Evolutionary conservation across 2,113 vertebrate species (phyloP).

Genomic region (Plestiodon gilberti): DNA sequence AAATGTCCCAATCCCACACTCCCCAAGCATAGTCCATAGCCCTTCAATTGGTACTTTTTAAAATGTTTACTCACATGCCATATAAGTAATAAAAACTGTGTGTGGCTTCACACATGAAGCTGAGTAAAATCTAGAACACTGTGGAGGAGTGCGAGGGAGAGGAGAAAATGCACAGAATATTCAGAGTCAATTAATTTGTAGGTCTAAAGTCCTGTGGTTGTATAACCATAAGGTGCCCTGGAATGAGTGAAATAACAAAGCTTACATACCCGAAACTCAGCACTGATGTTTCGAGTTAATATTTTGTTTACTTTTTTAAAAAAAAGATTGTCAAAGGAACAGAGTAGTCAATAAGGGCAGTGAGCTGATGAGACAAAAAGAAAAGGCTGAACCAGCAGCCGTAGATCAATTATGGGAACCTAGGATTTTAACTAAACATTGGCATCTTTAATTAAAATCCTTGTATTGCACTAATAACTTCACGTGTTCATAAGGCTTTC

Average conservation of each 20-base stretch:
- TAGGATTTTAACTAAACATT: slow-evolving; percentile 58
- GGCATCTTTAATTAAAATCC: slow-evolving; percentile 78
- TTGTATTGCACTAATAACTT: slow-evolving; percentile 75
- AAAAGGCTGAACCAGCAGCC: slow-evolving; percentile 68
- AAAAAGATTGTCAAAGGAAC: neutral
- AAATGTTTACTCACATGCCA: neutral
- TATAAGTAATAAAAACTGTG: neutral
- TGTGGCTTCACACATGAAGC: neutral
- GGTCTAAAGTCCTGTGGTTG: neutral
- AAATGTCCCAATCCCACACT: neutral
- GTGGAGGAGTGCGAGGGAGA: neutral
- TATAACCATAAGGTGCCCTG: neutral
- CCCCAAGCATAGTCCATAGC: neutral
- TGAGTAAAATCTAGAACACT: neutral
- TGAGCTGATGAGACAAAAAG: slow-evolving; percentile 9
- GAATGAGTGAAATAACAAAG: neutral
- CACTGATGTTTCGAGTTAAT: neutral
- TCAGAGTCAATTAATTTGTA: neutral
- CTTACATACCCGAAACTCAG: neutral
- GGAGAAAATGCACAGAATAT: neutral
- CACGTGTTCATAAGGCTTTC: slow-evolving; percentile 58
- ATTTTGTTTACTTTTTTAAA: neutral
- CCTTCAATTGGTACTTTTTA: neutral
- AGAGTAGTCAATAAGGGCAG: neutral
- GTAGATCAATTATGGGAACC: slow-evolving; percentile 60